Percentiles rank a stretch among this genome's conserved stretches.
phyloP scores from a whole-genome alignment of 2,113 vertebrate species.

The Oxyruncus cristatus region DNA sequence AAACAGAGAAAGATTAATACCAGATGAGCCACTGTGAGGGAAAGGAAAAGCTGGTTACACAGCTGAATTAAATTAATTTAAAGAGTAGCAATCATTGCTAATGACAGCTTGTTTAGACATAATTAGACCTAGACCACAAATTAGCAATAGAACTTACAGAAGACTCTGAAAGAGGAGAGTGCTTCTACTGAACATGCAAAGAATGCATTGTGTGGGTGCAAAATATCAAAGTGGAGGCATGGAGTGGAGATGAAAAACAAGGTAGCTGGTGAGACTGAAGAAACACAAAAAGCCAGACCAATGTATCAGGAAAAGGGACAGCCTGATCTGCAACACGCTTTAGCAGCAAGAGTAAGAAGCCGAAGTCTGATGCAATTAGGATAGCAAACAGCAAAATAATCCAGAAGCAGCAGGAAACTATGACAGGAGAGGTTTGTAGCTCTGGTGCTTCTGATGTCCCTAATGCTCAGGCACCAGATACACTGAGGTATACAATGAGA shows the following conservation, averaged over 20 bases:
- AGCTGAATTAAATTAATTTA: conserved; percentile 2
- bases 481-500: background rate
- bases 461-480: background rate
- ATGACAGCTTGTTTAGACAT: conserved; percentile 25
- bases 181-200: background rate
- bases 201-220: background rate
- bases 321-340: background rate
- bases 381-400: background rate
- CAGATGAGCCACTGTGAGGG: background rate
- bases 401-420: background rate
- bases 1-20: conserved; percentile 29
- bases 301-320: background rate
- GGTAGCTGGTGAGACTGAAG: background rate
- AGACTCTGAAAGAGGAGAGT: background rate
- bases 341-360: background rate
- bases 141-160: background rate
- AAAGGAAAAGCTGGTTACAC: background rate
- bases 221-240: background rate
- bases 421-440: background rate
- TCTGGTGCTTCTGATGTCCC: background rate
- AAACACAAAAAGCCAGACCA: background rate
- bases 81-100: background rate
- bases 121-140: conserved; percentile 28
- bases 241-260: background rate
- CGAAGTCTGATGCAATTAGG: background rate